These are phyloP conservation scores for Apogon talboti DNA, from an alignment of 2,797 vertebrate species.

Conservation along the genomic window DNA sequence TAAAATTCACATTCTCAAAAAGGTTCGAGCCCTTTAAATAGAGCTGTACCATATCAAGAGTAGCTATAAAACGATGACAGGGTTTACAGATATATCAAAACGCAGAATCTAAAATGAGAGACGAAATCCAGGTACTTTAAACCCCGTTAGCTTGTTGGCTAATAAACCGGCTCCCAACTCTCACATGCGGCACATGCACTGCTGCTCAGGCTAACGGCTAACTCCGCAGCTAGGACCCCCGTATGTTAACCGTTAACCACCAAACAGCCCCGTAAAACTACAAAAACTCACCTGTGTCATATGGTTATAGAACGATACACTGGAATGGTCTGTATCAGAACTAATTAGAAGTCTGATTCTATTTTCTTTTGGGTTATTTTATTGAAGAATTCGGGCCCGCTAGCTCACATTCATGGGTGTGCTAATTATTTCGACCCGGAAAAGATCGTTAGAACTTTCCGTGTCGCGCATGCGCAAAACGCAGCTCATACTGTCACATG, in stretches of 20 bases:
- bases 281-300: constrained; percentile 74
- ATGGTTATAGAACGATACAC: constrained; percentile 50
- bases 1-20: not conserved
- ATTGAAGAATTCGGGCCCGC: constrained; percentile 36
- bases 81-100: too few species aligned
- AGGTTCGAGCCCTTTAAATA: too few species aligned
- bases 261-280: not conserved
- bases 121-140: not conserved
- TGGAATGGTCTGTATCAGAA: not conserved
- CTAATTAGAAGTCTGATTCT: constrained; percentile 9
- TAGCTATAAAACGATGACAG: too few species aligned
- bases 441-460: constrained; percentile 43
- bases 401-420: constrained; percentile 68
- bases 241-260: not conserved
- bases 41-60: accelerated
- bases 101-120: accelerated
- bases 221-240: constrained; percentile 24
- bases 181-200: constrained; percentile 78
- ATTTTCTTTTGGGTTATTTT: not conserved
- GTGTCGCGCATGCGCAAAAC: constrained; percentile 51
- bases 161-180: constrained; percentile 44
- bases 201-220: constrained; percentile 34
- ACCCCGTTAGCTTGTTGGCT: constrained; percentile 40
- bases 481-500: constrained; percentile 70
- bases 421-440: constrained; percentile 77